A percentile compares a stretch with the other conserved stretches of the same genome.
Evolutionary conservation across 1,140 invertebrate genomes (phyloP).

Genomic region (Drosophila truncata): DNA sequence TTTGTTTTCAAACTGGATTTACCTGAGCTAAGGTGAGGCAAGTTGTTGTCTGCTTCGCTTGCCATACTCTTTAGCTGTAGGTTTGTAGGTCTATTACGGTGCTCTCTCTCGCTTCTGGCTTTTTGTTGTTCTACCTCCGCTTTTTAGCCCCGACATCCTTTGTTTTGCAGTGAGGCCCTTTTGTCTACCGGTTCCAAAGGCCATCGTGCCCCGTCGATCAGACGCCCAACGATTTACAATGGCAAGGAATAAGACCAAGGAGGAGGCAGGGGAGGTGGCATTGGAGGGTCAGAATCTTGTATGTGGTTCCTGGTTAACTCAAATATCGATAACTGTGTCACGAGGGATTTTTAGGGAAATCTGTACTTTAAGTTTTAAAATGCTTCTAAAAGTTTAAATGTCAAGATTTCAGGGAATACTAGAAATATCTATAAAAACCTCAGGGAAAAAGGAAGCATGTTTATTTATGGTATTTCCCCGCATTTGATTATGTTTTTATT

Average conservation of each 20-base stretch:
- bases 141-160: constrained; percentile 59
- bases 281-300: constrained; percentile 8
- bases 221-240: constrained; percentile 56
- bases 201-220: constrained; percentile 58
- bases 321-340: constrained; percentile 28
- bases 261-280: too few species aligned
- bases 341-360: neutral
- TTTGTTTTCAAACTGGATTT: constrained; percentile 62
- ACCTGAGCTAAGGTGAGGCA: constrained; percentile 46
- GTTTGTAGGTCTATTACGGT: constrained; percentile 74
- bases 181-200: constrained; percentile 67
- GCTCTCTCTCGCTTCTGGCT: constrained; percentile 21
- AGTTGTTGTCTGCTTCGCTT: constrained; percentile 47
- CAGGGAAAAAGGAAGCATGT: too few species aligned
- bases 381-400: neutral
- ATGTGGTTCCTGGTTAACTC: constrained; percentile 9
- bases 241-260: neutral
- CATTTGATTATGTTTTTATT: neutral
- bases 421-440: neutral
- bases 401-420: neutral
- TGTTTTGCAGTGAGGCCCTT: constrained; percentile 57
- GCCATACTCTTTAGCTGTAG: constrained; percentile 59
- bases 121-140: constrained; percentile 25
- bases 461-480: neutral
- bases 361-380: neutral